Evolutionary conservation across 2,888 invertebrate species (phyloP).

Genomic region (Xanthorhoe spadicearia): DNA sequence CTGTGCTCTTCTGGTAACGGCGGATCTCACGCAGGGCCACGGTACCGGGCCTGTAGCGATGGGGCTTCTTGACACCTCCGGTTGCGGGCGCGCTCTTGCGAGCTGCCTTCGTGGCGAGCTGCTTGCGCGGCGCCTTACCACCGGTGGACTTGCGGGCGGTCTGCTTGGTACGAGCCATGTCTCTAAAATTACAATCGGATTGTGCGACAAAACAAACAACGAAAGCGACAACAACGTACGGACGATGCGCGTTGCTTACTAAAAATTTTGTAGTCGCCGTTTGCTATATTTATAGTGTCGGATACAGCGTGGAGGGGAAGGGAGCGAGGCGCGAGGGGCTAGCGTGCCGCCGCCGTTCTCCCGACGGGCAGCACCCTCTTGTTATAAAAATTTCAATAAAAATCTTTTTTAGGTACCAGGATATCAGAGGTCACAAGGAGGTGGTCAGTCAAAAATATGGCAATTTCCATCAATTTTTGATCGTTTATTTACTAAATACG

Average conservation of each 20-base stretch:
- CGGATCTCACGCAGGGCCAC: slow-evolving; percentile 89
- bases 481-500: too few relatives aligned
- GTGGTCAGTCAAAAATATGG: background rate
- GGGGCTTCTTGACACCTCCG: slow-evolving; percentile 90
- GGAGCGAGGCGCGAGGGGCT: too few relatives aligned
- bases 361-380: too few relatives aligned
- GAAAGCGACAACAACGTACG: background rate
- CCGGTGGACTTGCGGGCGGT: slow-evolving; percentile 90
- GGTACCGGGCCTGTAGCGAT: slow-evolving; percentile 88
- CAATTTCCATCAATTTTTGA: too few relatives aligned
- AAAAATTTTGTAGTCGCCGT: too few relatives aligned
- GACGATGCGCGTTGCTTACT: too few relatives aligned
- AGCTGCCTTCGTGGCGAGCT: slow-evolving; percentile 89
- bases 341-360: too few relatives aligned
- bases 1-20: slow-evolving; percentile 90
- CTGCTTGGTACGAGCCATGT: slow-evolving; percentile 90
- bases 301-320: too few relatives aligned
- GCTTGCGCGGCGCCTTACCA: slow-evolving; percentile 90
- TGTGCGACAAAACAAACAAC: background rate
- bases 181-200: background rate
- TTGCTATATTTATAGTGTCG: too few relatives aligned
- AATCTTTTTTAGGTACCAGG: background rate
- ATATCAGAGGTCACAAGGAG: background rate
- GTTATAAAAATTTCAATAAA: background rate
- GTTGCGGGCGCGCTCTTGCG: slow-evolving; percentile 89